phyloP scores from a whole-genome alignment of 2,888 invertebrate genomes.

The Cryptocephalus primarius region DNA sequence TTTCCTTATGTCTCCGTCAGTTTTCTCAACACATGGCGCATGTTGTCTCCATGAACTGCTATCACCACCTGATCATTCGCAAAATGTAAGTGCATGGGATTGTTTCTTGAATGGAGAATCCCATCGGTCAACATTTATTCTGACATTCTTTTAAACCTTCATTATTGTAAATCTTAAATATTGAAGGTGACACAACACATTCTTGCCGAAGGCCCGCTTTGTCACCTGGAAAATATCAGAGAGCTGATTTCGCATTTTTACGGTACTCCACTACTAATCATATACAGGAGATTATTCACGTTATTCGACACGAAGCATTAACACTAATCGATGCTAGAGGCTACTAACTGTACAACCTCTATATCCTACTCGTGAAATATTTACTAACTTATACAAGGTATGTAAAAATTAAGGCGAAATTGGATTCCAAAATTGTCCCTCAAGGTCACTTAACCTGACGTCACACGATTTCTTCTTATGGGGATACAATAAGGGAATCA shows the following conservation, averaged over 20 bases:
- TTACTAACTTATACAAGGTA: too few species aligned
- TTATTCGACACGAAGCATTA: too few species aligned
- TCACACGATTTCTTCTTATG: too few species aligned
- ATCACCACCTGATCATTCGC: background rate
- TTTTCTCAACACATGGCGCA: background rate
- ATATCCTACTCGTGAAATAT: too few species aligned
- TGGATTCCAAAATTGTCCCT: too few species aligned
- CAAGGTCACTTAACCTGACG: too few species aligned
- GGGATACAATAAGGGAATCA: too few species aligned
- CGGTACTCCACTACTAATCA: background rate
- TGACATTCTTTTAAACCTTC: background rate
- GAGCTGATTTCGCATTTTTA: background rate
- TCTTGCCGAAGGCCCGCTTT: background rate
- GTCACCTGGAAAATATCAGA: background rate
- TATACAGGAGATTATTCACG: too few species aligned
- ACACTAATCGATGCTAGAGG: too few species aligned
- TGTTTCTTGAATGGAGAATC: background rate
- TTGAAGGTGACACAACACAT: background rate
- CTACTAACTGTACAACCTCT: too few species aligned
- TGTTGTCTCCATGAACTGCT: background rate
- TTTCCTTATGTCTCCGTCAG: background rate
- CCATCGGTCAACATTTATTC: background rate
- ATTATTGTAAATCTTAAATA: background rate
- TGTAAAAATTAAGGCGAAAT: too few species aligned
- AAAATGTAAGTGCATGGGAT: background rate